A percentile compares a stretch with the other conserved stretches of the same genome.
These are phyloP conservation scores for Orthonevra nobilis DNA, from an alignment of 2,888 invertebrate genomes.

Conservation along the genomic window DNA sequence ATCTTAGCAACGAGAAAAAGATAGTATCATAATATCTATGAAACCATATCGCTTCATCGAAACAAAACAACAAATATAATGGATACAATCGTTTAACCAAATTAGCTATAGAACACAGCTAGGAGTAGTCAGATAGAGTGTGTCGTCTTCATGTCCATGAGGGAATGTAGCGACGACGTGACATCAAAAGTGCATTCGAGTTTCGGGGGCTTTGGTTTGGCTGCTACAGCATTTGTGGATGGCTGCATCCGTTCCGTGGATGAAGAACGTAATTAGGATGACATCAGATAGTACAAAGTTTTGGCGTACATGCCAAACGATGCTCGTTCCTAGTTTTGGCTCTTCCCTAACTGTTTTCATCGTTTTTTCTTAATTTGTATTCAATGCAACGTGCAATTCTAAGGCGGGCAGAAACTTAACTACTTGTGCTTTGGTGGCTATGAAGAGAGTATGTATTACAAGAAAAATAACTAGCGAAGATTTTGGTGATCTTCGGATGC, in stretches of 20 bases:
- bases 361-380: slow-evolving; percentile 68
- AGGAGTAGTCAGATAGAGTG: slow-evolving; percentile 15
- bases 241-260: slow-evolving; percentile 41
- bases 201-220: no score
- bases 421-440: neutral
- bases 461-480: no score
- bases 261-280: slow-evolving; percentile 66
- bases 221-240: no score
- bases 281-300: slow-evolving; percentile 58
- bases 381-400: slow-evolving; percentile 39
- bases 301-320: slow-evolving; percentile 37
- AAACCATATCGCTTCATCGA: slow-evolving; percentile 62
- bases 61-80: slow-evolving; percentile 52
- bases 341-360: slow-evolving; percentile 57
- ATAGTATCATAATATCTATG: slow-evolving; percentile 61
- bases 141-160: neutral
- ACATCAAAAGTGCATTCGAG: slow-evolving; percentile 38
- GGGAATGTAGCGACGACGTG: slow-evolving; percentile 34
- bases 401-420: neutral
- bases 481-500: no score
- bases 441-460: neutral
- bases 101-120: slow-evolving; percentile 46
- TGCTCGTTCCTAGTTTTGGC: neutral
- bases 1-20: slow-evolving; percentile 40
- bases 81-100: slow-evolving; percentile 64